A percentile compares a stretch with the other conserved stretches of the same genome.
phyloP scores from a whole-genome alignment of 1,140 invertebrate species.

The Brachionus rotundiformis region DNA sequence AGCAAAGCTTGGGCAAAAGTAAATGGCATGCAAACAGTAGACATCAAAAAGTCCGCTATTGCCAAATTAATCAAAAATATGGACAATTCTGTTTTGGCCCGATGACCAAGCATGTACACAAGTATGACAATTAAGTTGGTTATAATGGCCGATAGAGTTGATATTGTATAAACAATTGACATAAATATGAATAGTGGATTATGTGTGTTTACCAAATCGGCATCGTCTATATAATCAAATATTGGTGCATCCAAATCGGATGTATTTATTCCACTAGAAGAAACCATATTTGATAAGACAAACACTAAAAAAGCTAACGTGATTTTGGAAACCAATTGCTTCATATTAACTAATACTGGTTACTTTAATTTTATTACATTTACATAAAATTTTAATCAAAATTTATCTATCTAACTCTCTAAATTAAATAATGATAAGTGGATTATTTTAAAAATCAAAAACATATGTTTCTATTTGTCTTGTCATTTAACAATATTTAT shows the following conservation, averaged over 20 bases:
- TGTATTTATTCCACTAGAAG: not conserved
- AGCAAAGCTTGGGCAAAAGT: conserved; percentile 46
- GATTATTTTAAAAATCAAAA: not conserved
- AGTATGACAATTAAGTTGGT: conserved; percentile 48
- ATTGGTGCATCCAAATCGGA: not conserved
- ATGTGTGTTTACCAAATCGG: not conserved
- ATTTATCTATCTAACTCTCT: not conserved
- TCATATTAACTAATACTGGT: not conserved
- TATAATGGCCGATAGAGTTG: conserved; percentile 45
- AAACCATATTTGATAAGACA: not conserved
- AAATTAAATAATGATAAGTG: not conserved
- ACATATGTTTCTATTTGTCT: conserved; percentile 10
- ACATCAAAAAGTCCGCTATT: conserved; percentile 50
- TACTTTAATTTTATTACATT: not conserved
- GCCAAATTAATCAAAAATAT: conserved; percentile 47
- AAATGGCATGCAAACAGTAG: conserved; percentile 51
- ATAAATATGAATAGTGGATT: conserved; percentile 46
- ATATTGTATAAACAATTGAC: conserved; percentile 48
- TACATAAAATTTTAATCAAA: not conserved
- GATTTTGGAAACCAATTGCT: not conserved
- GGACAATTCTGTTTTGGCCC: conserved; percentile 32
- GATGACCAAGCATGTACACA: conserved; percentile 27
- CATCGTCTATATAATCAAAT: conserved; percentile 1
- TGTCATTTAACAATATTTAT: not conserved
- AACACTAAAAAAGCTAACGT: not conserved